These are phyloP conservation scores for Alouatta palliata DNA, from an alignment of 2,113 vertebrate genomes.

Conservation along the genomic window DNA sequence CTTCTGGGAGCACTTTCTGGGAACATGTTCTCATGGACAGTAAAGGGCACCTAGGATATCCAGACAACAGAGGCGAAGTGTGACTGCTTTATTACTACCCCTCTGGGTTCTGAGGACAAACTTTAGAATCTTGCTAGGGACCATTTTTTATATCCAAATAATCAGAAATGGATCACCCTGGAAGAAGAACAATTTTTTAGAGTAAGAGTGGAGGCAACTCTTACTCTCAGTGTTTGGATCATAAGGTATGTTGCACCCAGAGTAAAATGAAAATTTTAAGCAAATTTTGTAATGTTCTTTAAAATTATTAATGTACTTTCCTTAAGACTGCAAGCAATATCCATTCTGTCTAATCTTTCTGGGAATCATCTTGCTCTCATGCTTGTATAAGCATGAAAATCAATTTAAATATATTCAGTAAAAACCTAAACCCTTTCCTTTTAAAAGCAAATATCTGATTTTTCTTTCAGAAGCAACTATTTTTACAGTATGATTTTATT, in stretches of 20 bases:
- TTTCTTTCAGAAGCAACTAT: slow-evolving; percentile 42
- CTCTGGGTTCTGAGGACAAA: background rate
- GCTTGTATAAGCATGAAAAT: slow-evolving; percentile 31
- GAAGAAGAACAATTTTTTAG: background rate
- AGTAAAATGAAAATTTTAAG: background rate
- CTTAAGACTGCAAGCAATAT: background rate
- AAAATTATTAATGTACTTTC: background rate
- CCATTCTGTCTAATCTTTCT: background rate
- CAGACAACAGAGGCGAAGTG: background rate
- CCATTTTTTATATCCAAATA: background rate
- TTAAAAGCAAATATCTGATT: slow-evolving; percentile 58
- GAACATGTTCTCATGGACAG: background rate
- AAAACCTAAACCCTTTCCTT: slow-evolving; percentile 38
- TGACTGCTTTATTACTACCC: background rate
- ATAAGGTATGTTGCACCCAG: background rate
- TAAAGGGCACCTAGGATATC: background rate
- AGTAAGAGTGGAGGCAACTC: background rate
- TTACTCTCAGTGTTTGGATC: background rate
- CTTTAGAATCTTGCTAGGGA: background rate
- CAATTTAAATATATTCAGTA: slow-evolving; percentile 41
- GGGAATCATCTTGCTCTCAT: background rate
- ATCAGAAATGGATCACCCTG: background rate
- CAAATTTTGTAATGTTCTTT: background rate
- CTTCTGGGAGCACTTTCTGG: background rate
- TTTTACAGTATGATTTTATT: slow-evolving; percentile 53